Percentiles rank a stretch among this genome's conserved stretches.
These are phyloP conservation scores for Dinomys branickii DNA, from an alignment of 2,113 vertebrate species.

Conservation along the genomic window DNA sequence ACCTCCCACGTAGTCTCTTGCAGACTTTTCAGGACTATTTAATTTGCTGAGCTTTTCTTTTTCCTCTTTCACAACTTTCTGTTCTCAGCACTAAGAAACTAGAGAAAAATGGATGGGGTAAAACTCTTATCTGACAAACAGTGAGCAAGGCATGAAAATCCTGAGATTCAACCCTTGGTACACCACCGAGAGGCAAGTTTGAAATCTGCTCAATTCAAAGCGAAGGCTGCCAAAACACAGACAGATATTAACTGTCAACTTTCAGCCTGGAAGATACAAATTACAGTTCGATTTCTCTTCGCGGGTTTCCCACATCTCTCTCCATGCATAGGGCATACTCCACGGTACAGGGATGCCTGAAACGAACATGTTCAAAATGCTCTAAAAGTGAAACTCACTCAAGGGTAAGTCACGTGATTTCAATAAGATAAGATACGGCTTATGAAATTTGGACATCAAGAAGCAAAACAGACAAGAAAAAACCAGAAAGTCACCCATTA, in stretches of 20 bases:
- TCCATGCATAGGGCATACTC: background rate
- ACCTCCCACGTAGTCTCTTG: fast-evolving
- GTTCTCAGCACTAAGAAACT: background rate
- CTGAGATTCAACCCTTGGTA: conserved; percentile 34
- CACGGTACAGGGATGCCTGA: background rate
- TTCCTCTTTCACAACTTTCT: background rate
- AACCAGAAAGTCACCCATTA: background rate
- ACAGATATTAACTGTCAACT: background rate
- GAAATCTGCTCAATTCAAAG: conserved; percentile 31
- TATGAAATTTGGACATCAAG: background rate
- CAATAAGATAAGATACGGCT: background rate
- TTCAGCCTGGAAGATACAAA: background rate
- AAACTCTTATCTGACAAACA: conserved; percentile 6
- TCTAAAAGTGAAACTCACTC: background rate
- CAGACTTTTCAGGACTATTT: background rate
- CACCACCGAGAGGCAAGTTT: conserved; percentile 9
- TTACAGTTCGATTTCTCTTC: conserved; percentile 39
- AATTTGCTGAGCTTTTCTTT: background rate
- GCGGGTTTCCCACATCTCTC: background rate
- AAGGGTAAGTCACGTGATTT: background rate
- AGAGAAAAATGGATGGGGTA: background rate
- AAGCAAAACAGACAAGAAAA: conserved; percentile 29
- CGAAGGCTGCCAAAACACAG: conserved; percentile 60
- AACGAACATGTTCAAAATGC: background rate
- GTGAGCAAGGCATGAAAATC: background rate